These are phyloP conservation scores for Ia io DNA, from an alignment of 2,113 vertebrate genomes.

Conservation along the genomic window DNA sequence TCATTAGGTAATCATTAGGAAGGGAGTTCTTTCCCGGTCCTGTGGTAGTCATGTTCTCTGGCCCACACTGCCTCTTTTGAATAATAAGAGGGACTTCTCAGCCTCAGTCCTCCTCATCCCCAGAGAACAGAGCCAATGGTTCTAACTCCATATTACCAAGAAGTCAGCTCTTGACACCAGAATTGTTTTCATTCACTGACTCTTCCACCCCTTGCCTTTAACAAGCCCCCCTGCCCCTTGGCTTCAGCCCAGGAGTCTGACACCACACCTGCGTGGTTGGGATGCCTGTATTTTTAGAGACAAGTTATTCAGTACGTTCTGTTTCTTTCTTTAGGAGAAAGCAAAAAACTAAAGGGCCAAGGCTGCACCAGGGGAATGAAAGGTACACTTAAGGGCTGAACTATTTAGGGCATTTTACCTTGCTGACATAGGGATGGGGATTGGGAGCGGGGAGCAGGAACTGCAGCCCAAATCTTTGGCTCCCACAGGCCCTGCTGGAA, in stretches of 20 bases:
- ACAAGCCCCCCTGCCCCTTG: neutral
- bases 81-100: neutral
- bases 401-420: neutral
- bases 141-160: neutral
- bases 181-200: neutral
- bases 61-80: neutral
- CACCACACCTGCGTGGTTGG: neutral
- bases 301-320: neutral
- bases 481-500: neutral
- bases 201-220: neutral
- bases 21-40: neutral
- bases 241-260: neutral
- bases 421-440: neutral
- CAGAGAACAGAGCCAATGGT: neutral
- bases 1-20: neutral
- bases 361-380: neutral
- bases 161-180: neutral
- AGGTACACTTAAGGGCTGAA: neutral
- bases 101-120: neutral
- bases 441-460: neutral
- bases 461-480: neutral
- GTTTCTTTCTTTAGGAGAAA: neutral
- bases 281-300: slow-evolving; percentile 21
- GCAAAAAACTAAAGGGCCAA: neutral
- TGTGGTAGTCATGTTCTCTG: neutral